Base-by-base conservation (phyloP, 2,797 vertebrate species). In the Coccyzus lansbergi region DNA sequence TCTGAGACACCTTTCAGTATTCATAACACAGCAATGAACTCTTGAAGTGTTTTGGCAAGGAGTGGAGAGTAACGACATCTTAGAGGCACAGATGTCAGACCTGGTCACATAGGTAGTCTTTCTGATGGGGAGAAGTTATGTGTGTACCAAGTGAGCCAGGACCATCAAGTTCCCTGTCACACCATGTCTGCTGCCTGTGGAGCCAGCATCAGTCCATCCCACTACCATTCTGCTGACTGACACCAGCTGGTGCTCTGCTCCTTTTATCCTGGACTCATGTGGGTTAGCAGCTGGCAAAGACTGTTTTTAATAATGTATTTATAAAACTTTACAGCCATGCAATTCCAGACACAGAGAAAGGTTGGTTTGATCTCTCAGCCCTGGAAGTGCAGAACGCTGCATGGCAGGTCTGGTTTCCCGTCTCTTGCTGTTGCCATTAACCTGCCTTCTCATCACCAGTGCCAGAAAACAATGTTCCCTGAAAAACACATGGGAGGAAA, bases 261-360 rank as follows among this genome's bases (percentile, higher is more conserved):
- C 88, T 88, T 96, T 96, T 94, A 90, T 88, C 92, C 88, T 7
- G 28, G 55, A 60, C 88, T 79, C 40, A 2, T 64, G 63, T 29
- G 81, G 44, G 48, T 83, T 82, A 93, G 81, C 95, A 94, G 93
- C 90, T 95, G 96, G 81, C 59, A 72, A 80, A 52, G 63, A 29
- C 90, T 83, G 83, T 84, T 95, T 96, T 86, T 83, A 79, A 96
- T 88, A 49, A 9, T 26, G 48, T 96, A 95, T 95, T 96, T 95
- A 95, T 95, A 96, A 94, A 94, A 53, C 75, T 74, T 59, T 4
- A 6, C n/a, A 82, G 88, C 52, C 53, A 0, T 87, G 60, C 88
- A 71, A 83, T 88, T 63, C 83, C 81, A 89, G 95, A 80, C 87
- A 22, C 12, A 51, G 59, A 51, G 88, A 36, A 74, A 62, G 42